A percentile compares a stretch with the other conserved stretches of the same genome.
Evolutionary conservation across 2,888 invertebrate species (phyloP).

Genomic region (Eupithecia exiguata): DNA sequence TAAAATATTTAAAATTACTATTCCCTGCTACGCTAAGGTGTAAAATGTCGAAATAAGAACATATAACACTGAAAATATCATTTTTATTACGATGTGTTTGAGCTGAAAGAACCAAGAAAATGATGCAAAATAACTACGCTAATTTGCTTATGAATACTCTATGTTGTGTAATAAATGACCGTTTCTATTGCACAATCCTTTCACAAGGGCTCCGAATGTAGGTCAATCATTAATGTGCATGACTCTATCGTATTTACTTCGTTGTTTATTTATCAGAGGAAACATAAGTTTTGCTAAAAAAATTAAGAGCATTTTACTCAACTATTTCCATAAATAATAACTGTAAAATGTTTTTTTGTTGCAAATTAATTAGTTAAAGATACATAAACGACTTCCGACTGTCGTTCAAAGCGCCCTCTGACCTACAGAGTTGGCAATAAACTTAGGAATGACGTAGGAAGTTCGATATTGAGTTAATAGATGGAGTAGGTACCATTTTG

Average conservation of each 20-base stretch:
- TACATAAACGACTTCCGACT: slow-evolving; percentile 26
- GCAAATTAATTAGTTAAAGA: background rate
- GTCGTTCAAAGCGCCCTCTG: slow-evolving; percentile 11
- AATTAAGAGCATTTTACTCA: background rate
- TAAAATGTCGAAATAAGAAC: background rate
- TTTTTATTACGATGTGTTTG: slow-evolving; percentile 51
- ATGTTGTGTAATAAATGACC: slow-evolving; percentile 83
- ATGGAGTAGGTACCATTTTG: background rate
- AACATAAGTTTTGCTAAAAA: background rate
- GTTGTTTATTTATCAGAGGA: slow-evolving; percentile 1
- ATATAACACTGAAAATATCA: slow-evolving; percentile 2
- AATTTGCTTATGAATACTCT: slow-evolving; percentile 77
- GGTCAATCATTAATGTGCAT: slow-evolving; percentile 80
- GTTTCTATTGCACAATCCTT: slow-evolving; percentile 85
- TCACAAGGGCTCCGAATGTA: slow-evolving; percentile 83
- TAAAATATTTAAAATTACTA: background rate
- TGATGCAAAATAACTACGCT: slow-evolving; percentile 73
- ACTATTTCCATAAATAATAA: background rate
- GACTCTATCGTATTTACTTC: slow-evolving; percentile 60
- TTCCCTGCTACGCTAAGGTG: background rate
- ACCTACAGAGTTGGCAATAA: background rate
- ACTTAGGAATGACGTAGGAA: background rate
- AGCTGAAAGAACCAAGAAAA: slow-evolving; percentile 64
- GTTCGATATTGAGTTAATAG: background rate
- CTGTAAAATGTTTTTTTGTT: background rate